Conservation (phyloP, 2,113 vertebrate species). For the Dromas ardeola region DNA sequence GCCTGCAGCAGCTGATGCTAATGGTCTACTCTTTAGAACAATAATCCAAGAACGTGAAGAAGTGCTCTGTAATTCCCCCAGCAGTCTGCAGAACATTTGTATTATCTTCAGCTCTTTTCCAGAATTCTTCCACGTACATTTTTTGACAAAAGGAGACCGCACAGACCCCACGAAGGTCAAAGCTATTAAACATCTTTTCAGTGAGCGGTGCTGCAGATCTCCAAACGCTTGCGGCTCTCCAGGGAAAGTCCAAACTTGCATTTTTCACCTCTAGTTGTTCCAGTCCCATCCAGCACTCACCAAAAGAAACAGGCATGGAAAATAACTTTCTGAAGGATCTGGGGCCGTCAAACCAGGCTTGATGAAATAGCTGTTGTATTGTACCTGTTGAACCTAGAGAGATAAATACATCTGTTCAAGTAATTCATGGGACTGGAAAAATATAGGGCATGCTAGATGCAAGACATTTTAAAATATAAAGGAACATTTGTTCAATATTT, state of each 20-base stretch:
- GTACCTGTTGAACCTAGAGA: background rate
- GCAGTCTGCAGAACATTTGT: background rate
- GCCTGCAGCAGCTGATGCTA: background rate
- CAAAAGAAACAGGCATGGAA: background rate
- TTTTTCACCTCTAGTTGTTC: conserved; percentile 11
- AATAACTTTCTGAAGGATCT: background rate
- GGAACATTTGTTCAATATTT: background rate
- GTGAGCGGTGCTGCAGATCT: conserved; percentile 13
- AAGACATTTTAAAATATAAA: background rate
- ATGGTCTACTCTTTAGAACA: background rate
- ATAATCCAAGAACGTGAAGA: background rate
- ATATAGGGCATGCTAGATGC: background rate
- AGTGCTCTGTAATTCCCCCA: background rate
- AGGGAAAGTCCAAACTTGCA: background rate
- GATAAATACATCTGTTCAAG: background rate
- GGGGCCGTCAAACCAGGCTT: background rate
- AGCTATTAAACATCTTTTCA: conserved; percentile 53
- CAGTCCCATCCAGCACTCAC: background rate
- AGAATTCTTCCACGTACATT: background rate
- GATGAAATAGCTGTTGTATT: background rate
- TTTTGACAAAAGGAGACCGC: conserved; percentile 26
- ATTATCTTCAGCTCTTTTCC: background rate
- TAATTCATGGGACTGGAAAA: background rate
- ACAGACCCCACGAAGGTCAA: conserved; percentile 32
- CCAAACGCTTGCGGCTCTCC: background rate